These are phyloP conservation scores for Ridgeia piscesae DNA, from an alignment of 1,140 invertebrate species.

Conservation along the genomic window DNA sequence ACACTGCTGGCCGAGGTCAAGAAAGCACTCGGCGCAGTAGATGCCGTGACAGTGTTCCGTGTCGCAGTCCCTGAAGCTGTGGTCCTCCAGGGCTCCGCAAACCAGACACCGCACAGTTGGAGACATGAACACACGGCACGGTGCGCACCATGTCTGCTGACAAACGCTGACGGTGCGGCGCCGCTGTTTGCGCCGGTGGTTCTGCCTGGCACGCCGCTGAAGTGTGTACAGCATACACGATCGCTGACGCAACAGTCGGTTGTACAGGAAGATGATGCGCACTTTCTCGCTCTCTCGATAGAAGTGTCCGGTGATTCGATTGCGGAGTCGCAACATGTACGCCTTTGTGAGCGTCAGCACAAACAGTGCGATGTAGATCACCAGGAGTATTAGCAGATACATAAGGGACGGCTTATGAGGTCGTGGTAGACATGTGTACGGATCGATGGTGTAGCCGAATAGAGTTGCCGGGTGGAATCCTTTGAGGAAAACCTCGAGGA, in stretches of 20 bases:
- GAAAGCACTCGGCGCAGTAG: constrained; percentile 26
- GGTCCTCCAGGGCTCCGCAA: constrained; percentile 18
- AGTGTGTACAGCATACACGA: constrained; percentile 18
- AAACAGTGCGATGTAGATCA: constrained; percentile 25
- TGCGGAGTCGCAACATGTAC: constrained; percentile 28
- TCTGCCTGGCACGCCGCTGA: constrained; percentile 10
- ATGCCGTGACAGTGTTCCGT: constrained; percentile 25
- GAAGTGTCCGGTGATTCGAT: constrained; percentile 28
- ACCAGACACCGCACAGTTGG: constrained; percentile 17
- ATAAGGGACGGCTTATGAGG: neutral
- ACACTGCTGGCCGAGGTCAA: constrained; percentile 27
- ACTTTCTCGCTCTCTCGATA: constrained; percentile 29
- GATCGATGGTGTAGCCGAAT: constrained; percentile 20
- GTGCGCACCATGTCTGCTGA: constrained; percentile 20
- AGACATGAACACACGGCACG: constrained; percentile 19
- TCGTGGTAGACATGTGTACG: constrained; percentile 14
- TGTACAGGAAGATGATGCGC: constrained; percentile 28
- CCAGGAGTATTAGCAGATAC: constrained; percentile 16
- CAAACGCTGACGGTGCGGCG: neutral
- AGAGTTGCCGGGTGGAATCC: constrained; percentile 24
- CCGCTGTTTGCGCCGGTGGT: constrained; percentile 8
- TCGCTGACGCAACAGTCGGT: constrained; percentile 23
- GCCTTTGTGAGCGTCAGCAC: constrained; percentile 25
- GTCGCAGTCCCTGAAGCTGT: constrained; percentile 25
- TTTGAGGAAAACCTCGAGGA: constrained; percentile 19